These are phyloP conservation scores for Cyanistes caeruleus DNA, from an alignment of 2,113 vertebrate species.

Conservation along the genomic window DNA sequence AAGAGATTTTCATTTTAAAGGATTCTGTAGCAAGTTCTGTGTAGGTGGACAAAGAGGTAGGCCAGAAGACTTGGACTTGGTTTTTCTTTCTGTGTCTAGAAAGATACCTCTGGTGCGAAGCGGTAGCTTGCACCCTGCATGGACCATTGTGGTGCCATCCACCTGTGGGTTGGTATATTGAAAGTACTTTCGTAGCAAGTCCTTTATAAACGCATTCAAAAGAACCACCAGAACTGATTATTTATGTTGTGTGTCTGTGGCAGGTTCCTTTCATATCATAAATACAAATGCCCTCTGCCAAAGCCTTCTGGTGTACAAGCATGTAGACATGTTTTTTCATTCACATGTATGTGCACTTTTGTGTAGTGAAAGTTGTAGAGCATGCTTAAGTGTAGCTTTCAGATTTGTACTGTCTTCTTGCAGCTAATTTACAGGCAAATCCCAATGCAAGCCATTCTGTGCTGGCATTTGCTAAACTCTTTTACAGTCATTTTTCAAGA, in stretches of 20 bases:
- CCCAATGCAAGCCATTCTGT: not conserved
- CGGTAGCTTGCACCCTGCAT: not conserved
- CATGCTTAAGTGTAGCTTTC: not conserved
- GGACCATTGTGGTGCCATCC: not conserved
- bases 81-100: not conserved
- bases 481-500: not conserved
- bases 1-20: not conserved
- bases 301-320: not conserved
- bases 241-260: not conserved
- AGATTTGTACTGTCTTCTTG: not conserved
- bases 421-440: not conserved
- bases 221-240: not conserved
- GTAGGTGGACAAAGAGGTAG: not conserved
- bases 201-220: not conserved
- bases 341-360: fast-evolving
- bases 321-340: not conserved
- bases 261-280: not conserved
- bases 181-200: not conserved
- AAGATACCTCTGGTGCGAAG: not conserved
- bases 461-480: not conserved
- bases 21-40: not conserved
- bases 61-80: not conserved
- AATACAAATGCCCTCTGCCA: not conserved
- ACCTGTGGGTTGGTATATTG: not conserved
- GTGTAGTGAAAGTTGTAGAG: not conserved